Evolutionary conservation across 2,113 vertebrate genomes (phyloP).

Genomic region (Neogobius melanostomus): DNA sequence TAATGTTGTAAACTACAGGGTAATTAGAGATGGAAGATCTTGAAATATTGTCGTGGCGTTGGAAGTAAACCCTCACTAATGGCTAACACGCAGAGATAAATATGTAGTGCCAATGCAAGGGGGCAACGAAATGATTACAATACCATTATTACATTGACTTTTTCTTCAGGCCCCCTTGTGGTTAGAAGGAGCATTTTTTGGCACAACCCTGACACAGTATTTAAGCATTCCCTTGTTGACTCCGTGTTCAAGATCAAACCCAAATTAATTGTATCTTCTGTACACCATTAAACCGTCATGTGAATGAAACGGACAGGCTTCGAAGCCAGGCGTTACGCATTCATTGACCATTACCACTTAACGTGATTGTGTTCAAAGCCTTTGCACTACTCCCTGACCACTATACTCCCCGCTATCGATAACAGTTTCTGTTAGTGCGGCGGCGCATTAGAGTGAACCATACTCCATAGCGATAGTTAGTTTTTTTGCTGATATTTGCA

Average conservation of each 20-base stretch:
- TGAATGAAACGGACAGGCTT: neutral
- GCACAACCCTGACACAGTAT: neutral
- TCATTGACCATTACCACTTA: neutral
- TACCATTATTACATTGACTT: neutral
- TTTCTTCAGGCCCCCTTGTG: neutral
- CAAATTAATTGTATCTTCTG: neutral
- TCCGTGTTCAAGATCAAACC: neutral
- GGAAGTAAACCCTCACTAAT: neutral
- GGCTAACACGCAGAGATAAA: neutral
- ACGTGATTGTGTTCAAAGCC: neutral
- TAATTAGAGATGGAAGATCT: slow-evolving; percentile 3
- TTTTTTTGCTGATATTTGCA: neutral
- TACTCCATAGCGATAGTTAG: too few species aligned
- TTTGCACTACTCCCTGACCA: neutral
- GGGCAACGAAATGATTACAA: neutral
- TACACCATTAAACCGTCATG: neutral
- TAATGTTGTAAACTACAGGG: slow-evolving; percentile 24
- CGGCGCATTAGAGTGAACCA: too few species aligned
- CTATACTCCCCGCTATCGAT: neutral
- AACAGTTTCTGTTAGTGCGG: too few species aligned
- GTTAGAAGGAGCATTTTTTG: neutral
- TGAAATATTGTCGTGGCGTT: neutral
- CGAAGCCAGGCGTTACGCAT: neutral
- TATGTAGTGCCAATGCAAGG: neutral
- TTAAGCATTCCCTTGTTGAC: neutral